Percentiles rank a stretch among this genome's conserved stretches.
Evolutionary conservation across 2,797 vertebrate genomes (phyloP).

Genomic region (Epinephelus malabaricus): DNA sequence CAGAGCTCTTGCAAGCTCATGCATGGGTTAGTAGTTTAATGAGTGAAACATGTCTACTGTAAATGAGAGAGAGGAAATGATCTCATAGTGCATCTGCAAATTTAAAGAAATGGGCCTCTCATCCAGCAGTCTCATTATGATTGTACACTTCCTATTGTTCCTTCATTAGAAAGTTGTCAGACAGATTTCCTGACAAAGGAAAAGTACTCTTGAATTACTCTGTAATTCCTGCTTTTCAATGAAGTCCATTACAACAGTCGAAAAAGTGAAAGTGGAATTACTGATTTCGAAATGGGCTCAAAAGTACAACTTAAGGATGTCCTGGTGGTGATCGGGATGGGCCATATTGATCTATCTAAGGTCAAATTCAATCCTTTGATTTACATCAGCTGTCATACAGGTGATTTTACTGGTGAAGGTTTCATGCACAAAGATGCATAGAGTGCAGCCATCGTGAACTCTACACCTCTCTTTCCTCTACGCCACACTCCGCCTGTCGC

Average conservation of each 20-base stretch:
- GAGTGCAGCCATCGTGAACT: too few relatives aligned
- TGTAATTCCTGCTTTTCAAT: background rate
- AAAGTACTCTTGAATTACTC: background rate
- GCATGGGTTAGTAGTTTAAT: background rate
- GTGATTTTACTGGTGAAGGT: too few relatives aligned
- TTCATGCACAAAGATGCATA: too few relatives aligned
- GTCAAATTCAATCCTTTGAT: too few relatives aligned
- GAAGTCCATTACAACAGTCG: too few relatives aligned
- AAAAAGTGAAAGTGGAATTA: background rate
- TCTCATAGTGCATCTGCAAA: background rate
- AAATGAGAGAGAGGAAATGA: background rate
- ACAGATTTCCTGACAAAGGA: slow-evolving; percentile 1
- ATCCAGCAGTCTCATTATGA: background rate
- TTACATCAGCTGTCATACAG: too few relatives aligned
- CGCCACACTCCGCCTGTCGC: too few relatives aligned
- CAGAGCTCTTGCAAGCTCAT: background rate
- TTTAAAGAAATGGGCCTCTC: background rate
- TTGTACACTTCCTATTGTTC: background rate
- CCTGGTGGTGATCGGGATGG: too few relatives aligned
- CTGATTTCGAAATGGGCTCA: background rate
- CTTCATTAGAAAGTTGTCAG: background rate
- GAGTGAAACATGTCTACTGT: background rate
- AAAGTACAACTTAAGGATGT: too few relatives aligned
- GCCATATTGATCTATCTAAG: too few relatives aligned
- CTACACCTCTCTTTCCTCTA: too few relatives aligned